Percentiles rank a stretch among this genome's conserved stretches.
These are phyloP conservation scores for Ips nitidus DNA, from an alignment of 1,140 invertebrate species.

Conservation along the genomic window DNA sequence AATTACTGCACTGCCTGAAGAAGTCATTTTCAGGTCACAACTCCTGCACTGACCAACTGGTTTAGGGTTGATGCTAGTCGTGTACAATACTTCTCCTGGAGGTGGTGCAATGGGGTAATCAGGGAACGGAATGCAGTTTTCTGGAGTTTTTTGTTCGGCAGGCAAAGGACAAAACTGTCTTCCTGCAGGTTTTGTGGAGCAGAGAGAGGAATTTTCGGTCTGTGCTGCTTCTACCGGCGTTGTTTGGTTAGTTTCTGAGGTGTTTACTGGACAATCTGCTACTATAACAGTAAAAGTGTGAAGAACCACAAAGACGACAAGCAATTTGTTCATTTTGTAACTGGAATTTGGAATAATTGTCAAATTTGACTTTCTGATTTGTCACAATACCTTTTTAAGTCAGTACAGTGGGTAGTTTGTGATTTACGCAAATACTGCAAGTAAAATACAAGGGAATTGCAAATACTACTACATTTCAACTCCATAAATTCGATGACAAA, in stretches of 20 bases:
- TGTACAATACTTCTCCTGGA: slow-evolving; percentile 11
- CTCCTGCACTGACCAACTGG: slow-evolving; percentile 12
- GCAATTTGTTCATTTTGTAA: too few relatives aligned
- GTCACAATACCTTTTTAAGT: too few relatives aligned
- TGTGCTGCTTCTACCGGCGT: too few relatives aligned
- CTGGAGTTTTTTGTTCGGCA: not conserved
- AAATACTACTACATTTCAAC: not conserved
- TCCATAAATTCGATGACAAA: slow-evolving; percentile 5
- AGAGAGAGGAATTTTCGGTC: not conserved
- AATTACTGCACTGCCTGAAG: slow-evolving; percentile 13
- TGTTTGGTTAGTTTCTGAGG: too few relatives aligned
- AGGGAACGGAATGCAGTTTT: slow-evolving; percentile 24
- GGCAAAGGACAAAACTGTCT: slow-evolving; percentile 24
- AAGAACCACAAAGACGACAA: too few relatives aligned
- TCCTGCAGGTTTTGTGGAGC: slow-evolving; percentile 3
- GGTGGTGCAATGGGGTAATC: slow-evolving; percentile 8
- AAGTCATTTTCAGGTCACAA: slow-evolving; percentile 20
- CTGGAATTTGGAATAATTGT: too few relatives aligned
- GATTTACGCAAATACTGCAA: too few relatives aligned
- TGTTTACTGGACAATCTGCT: too few relatives aligned
- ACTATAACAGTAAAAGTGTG: too few relatives aligned
- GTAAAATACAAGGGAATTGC: too few relatives aligned
- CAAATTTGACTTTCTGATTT: too few relatives aligned
- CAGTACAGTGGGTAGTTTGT: too few relatives aligned
- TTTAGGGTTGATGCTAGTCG: slow-evolving; percentile 3